Evolutionary conservation across 1,140 invertebrate genomes (phyloP).

Genomic region (Cotesia chilonis): DNA sequence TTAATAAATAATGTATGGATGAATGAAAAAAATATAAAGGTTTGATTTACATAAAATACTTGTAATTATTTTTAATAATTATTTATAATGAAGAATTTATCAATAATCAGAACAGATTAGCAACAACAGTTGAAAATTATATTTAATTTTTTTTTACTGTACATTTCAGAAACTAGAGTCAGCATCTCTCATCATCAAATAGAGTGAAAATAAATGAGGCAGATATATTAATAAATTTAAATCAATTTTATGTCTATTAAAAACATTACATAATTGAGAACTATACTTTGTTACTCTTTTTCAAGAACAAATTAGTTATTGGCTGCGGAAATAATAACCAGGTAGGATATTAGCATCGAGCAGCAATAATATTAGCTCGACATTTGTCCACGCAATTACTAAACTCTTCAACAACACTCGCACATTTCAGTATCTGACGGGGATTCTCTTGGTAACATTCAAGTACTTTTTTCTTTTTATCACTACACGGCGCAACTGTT

Average conservation of each 20-base stretch:
- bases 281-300: conserved; percentile 21
- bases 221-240: not conserved
- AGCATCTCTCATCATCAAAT: not conserved
- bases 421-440: conserved; percentile 65
- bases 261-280: conserved; percentile 3
- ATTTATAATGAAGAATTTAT: too few species aligned
- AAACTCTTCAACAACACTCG: conserved; percentile 65
- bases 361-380: conserved; percentile 52
- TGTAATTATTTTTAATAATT: too few species aligned
- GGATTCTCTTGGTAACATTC: conserved; percentile 67
- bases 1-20: too few species aligned
- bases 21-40: too few species aligned
- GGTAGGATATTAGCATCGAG: conserved; percentile 44
- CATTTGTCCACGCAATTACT: conserved; percentile 65
- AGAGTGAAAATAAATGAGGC: not conserved
- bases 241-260: conserved; percentile 1
- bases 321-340: not conserved
- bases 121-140: too few species aligned
- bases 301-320: conserved; percentile 23
- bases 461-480: conserved; percentile 62
- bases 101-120: too few species aligned
- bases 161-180: too few species aligned
- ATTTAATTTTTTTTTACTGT: too few species aligned
- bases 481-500: conserved; percentile 60
- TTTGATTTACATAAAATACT: too few species aligned